Evolutionary conservation across 2,888 invertebrate species (phyloP).

Genomic region (Polyploca ridens): DNA sequence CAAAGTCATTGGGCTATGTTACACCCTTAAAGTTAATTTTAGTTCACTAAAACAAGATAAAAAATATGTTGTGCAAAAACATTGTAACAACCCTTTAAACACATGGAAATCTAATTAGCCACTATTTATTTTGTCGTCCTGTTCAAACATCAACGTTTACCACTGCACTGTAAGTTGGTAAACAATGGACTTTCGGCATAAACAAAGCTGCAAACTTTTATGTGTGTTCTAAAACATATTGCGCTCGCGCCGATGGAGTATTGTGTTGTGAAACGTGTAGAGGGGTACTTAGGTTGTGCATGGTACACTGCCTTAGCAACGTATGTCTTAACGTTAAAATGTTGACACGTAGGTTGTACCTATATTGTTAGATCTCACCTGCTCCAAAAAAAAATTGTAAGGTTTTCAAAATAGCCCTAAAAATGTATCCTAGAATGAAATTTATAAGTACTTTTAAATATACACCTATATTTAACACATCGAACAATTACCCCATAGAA

Average conservation of each 20-base stretch:
- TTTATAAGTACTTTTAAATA: too few species aligned
- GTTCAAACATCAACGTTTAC: background rate
- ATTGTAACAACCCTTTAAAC: background rate
- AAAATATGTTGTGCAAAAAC: too few species aligned
- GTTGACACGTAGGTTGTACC: background rate
- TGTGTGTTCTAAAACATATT: background rate
- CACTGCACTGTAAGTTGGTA: background rate
- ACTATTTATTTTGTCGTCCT: background rate
- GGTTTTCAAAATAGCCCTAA: too few species aligned
- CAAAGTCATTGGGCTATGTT: too few species aligned
- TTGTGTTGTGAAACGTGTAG: background rate
- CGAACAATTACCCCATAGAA: too few species aligned
- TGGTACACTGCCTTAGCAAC: background rate
- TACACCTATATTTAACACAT: too few species aligned
- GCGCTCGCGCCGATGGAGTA: background rate
- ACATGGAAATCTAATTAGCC: background rate
- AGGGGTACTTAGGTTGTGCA: background rate
- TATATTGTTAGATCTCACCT: background rate
- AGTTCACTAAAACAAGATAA: too few species aligned
- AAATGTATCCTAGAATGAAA: too few species aligned
- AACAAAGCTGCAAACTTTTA: background rate
- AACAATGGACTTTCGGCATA: slow-evolving; percentile 1
- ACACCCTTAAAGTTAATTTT: too few species aligned
- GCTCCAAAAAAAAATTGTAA: too few species aligned
- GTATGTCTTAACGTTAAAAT: background rate